These are phyloP conservation scores for Meta bourneti DNA, from an alignment of 2,888 invertebrate genomes.

Conservation along the genomic window DNA sequence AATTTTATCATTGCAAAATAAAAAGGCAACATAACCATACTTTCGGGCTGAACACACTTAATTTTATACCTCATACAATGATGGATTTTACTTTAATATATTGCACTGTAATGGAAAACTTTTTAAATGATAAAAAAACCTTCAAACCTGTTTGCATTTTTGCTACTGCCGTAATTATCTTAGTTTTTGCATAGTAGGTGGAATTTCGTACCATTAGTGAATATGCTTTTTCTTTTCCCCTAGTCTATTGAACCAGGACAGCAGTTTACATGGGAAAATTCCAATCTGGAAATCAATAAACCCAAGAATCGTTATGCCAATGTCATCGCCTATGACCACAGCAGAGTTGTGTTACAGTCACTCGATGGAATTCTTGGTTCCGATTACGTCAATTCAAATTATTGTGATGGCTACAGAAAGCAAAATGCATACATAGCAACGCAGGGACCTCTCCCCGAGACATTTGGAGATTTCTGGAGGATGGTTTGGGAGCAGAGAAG, in stretches of 20 bases:
- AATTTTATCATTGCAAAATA: no score
- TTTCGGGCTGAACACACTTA: no score
- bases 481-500: slow-evolving; percentile 99
- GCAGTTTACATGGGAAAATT: slow-evolving; percentile 99
- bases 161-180: no score
- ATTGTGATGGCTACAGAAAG: slow-evolving; percentile 98
- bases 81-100: no score
- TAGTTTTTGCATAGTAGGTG: no score
- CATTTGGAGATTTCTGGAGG: slow-evolving; percentile 98
- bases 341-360: slow-evolving; percentile 95
- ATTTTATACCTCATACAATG: no score
- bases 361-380: slow-evolving; percentile 93
- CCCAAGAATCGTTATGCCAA: slow-evolving; percentile 99
- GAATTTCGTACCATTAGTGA: no score
- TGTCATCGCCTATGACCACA: slow-evolving; percentile 99
- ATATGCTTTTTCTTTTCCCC: slow-evolving; percentile 9
- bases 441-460: slow-evolving; percentile 97
- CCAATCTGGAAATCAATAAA: slow-evolving; percentile 98
- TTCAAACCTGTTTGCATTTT: no score
- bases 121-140: no score
- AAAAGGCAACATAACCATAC: no score
- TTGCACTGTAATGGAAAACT: no score
- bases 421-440: slow-evolving; percentile 99
- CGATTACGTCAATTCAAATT: slow-evolving; percentile 99
- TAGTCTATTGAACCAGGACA: slow-evolving; percentile 98